Percentiles rank a stretch among this genome's conserved stretches.
phyloP scores from a whole-genome alignment of 2,888 invertebrate species.

The Hirtodrosophila histrioides region DNA sequence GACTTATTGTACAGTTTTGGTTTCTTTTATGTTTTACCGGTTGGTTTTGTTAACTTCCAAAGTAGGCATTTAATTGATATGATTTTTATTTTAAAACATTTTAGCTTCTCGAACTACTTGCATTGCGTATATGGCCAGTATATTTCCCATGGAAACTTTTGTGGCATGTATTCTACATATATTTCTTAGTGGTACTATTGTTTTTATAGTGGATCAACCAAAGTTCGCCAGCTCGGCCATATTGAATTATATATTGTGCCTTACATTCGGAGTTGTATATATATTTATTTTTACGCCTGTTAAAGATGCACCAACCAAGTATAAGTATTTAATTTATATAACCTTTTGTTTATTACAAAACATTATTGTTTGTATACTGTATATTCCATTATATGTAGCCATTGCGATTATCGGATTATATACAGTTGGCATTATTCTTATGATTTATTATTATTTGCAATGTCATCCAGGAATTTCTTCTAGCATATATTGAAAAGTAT shows the following conservation, averaged over 20 bases:
- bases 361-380: conserved; percentile 34
- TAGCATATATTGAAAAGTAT: conserved; percentile 19
- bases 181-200: conserved; percentile 41
- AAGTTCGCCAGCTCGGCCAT: conserved; percentile 30
- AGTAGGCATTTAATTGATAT: neutral
- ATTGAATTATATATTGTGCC: conserved; percentile 55
- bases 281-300: conserved; percentile 63
- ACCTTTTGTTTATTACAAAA: conserved; percentile 49
- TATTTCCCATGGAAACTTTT: conserved; percentile 49
- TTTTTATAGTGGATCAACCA: conserved; percentile 53
- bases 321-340: conserved; percentile 57
- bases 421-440: conserved; percentile 44
- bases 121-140: conserved; percentile 60
- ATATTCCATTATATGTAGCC: conserved; percentile 32
- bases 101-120: conserved; percentile 57
- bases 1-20: conserved; percentile 54
- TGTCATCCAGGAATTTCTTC: conserved; percentile 60
- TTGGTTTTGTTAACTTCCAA: conserved; percentile 16
- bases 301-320: conserved; percentile 60
- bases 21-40: conserved; percentile 58
- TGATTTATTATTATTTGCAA: conserved; percentile 50
- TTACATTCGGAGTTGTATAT: conserved; percentile 61
- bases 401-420: conserved; percentile 43
- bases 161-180: conserved; percentile 38
- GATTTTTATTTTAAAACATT: neutral